These are phyloP conservation scores for Erpornis zantholeuca DNA, from an alignment of 2,113 vertebrate genomes.

Conservation along the genomic window DNA sequence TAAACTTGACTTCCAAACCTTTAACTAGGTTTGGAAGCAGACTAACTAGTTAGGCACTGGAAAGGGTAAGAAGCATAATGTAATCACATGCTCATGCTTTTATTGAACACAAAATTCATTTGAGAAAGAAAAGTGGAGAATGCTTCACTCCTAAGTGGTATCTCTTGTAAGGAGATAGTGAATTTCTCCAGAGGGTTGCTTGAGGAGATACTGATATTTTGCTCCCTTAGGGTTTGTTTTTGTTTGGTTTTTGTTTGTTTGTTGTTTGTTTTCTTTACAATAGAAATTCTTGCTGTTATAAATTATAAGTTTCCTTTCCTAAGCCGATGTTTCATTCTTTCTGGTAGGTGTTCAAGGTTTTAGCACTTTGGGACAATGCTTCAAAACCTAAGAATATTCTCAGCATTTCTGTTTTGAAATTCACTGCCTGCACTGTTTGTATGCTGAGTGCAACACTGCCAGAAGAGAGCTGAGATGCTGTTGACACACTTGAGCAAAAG, in stretches of 20 bases:
- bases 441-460: neutral
- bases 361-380: neutral
- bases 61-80: slow-evolving; percentile 22
- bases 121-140: slow-evolving; percentile 27
- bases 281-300: neutral
- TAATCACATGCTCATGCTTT: slow-evolving; percentile 6
- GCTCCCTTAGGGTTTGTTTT: neutral
- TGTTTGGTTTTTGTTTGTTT: too few species aligned
- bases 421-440: neutral
- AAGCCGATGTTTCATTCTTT: neutral
- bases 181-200: slow-evolving; percentile 63
- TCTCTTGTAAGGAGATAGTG: slow-evolving; percentile 37
- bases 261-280: neutral
- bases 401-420: neutral
- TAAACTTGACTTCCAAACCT: neutral
- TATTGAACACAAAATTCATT: slow-evolving; percentile 40
- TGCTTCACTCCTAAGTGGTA: neutral
- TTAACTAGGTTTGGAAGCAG: neutral
- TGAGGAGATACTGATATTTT: slow-evolving; percentile 50
- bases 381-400: neutral
- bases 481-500: neutral
- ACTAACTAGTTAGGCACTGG: slow-evolving; percentile 43
- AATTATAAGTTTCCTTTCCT: slow-evolving; percentile 10
- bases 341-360: neutral
- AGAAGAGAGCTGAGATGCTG: neutral